These are phyloP conservation scores for Capitella teleta DNA, from an alignment of 1,140 invertebrate species.

Conservation along the genomic window DNA sequence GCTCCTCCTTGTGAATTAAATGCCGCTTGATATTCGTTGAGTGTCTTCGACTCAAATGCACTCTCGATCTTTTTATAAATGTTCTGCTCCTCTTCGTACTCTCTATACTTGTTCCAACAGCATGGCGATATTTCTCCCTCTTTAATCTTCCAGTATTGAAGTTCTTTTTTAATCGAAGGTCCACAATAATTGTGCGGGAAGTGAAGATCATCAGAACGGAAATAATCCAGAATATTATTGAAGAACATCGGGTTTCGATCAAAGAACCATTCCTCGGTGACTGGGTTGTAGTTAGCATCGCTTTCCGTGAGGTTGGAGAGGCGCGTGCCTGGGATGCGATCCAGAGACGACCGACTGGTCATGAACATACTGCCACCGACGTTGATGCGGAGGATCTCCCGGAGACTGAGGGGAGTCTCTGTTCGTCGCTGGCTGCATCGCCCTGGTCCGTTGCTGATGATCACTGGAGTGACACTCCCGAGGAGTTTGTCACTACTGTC, in stretches of 20 bases:
- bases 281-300: conserved; percentile 9
- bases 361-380: conserved; percentile 7
- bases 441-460: neutral
- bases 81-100: conserved; percentile 7
- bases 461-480: neutral
- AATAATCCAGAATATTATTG: conserved; percentile 90
- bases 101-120: conserved; percentile 6
- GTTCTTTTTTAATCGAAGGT: conserved; percentile 16
- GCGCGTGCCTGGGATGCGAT: conserved; percentile 8
- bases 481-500: neutral
- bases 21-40: neutral
- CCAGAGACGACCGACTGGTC: neutral
- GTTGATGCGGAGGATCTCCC: neutral
- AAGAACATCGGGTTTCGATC: conserved; percentile 92
- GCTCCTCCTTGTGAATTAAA: neutral
- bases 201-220: conserved; percentile 89
- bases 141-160: conserved; percentile 4
- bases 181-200: conserved; percentile 93
- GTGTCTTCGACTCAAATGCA: conserved; percentile 4
- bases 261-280: conserved; percentile 52
- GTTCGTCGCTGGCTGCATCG: neutral
- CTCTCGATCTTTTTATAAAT: conserved; percentile 3
- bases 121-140: conserved; percentile 6
- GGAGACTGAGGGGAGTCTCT: neutral
- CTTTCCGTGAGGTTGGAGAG: conserved; percentile 2